Evolutionary conservation across 2,888 invertebrate genomes (phyloP).

Genomic region (Dryadula phaetusa): DNA sequence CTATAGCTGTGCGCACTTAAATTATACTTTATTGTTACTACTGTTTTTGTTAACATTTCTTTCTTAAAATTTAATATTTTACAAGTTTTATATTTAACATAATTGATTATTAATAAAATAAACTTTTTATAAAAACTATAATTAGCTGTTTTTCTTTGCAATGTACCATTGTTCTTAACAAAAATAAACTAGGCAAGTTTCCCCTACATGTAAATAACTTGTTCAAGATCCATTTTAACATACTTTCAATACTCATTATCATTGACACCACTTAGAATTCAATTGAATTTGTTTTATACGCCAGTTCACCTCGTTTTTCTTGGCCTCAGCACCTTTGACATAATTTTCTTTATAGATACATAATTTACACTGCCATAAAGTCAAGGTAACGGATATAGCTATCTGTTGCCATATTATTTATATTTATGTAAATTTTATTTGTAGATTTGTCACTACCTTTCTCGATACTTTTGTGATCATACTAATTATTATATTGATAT

Average conservation of each 20-base stretch:
- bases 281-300: constrained; percentile 30
- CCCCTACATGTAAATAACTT: background rate
- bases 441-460: background rate
- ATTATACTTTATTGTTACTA: no score
- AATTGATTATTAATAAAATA: no score
- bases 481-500: background rate
- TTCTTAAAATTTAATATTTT: no score
- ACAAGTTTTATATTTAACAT: no score
- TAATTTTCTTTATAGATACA: constrained; percentile 37
- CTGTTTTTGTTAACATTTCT: no score
- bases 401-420: constrained; percentile 4
- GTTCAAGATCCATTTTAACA: background rate
- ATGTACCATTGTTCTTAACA: background rate
- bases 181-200: background rate
- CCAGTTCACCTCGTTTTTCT: constrained; percentile 40
- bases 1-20: no score
- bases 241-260: constrained; percentile 10
- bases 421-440: background rate
- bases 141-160: background rate
- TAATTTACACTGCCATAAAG: constrained; percentile 21
- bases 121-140: no score
- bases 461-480: background rate
- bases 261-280: constrained; percentile 14
- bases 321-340: constrained; percentile 40
- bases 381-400: constrained; percentile 15